These are phyloP conservation scores for Drosophila percnosoma DNA, from an alignment of 2,888 invertebrate genomes.

Conservation along the genomic window DNA sequence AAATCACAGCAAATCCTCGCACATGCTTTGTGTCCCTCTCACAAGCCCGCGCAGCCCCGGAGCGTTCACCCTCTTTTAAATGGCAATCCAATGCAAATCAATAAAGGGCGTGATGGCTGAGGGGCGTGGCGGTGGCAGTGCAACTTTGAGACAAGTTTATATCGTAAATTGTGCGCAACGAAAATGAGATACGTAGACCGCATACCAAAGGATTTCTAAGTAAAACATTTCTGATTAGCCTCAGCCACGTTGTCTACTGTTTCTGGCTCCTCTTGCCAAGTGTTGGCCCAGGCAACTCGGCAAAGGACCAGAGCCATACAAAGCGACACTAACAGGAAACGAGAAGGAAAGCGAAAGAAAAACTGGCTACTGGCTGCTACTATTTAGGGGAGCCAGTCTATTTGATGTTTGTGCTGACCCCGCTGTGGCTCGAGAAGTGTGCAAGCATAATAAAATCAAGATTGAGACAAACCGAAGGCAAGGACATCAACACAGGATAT, in stretches of 20 bases:
- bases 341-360: not conserved
- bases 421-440: constrained; percentile 75
- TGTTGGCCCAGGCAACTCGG: constrained; percentile 26
- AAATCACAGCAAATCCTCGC: constrained; percentile 66
- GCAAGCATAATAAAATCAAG: constrained; percentile 80
- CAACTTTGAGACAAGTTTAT: constrained; percentile 64
- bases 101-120: constrained; percentile 41
- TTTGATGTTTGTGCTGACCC: constrained; percentile 79
- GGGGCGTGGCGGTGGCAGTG: constrained; percentile 6
- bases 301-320: constrained; percentile 24
- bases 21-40: constrained; percentile 47
- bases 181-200: constrained; percentile 79
- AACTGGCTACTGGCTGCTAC: constrained; percentile 13
- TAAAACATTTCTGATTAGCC: constrained; percentile 79
- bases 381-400: constrained; percentile 50
- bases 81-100: constrained; percentile 69
- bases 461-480: constrained; percentile 51
- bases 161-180: constrained; percentile 80
- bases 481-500: constrained; percentile 22
- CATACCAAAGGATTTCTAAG: constrained; percentile 79
- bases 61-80: constrained; percentile 42
- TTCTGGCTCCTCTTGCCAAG: constrained; percentile 32
- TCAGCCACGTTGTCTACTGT: constrained; percentile 42
- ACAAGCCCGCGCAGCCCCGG: not conserved
- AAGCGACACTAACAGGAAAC: constrained; percentile 15